A percentile compares a stretch with the other conserved stretches of the same genome.
Evolutionary conservation across 2,113 vertebrate species (phyloP).

Genomic region (Helogale parvula): DNA sequence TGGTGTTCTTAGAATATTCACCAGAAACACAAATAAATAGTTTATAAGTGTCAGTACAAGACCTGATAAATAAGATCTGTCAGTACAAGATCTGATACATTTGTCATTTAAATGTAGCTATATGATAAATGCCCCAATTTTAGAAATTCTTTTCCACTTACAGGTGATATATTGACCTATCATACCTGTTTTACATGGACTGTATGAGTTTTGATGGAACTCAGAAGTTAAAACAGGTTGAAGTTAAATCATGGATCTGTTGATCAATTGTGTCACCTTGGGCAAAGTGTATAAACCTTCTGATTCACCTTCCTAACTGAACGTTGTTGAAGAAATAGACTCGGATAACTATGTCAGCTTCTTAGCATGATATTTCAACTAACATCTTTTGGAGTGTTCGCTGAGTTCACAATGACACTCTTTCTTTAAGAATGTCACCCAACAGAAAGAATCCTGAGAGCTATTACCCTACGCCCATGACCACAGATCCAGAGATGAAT

Average conservation of each 20-base stretch:
- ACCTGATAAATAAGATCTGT: background rate
- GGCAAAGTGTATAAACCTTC: background rate
- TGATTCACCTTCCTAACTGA: background rate
- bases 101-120: background rate
- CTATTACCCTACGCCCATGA: background rate
- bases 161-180: background rate
- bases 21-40: background rate
- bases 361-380: background rate
- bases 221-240: background rate
- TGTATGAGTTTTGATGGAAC: background rate
- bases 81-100: background rate
- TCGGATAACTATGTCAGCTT: background rate
- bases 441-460: background rate
- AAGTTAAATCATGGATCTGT: background rate
- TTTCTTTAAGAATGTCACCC: background rate
- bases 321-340: background rate
- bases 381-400: background rate
- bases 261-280: background rate
- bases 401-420: background rate
- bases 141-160: background rate
- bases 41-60: background rate
- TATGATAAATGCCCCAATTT: background rate
- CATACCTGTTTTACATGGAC: background rate
- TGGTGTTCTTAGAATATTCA: background rate
- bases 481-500: background rate